Conservation (phyloP, 2,888 invertebrate genomes). For the Dynastes maya region DNA sequence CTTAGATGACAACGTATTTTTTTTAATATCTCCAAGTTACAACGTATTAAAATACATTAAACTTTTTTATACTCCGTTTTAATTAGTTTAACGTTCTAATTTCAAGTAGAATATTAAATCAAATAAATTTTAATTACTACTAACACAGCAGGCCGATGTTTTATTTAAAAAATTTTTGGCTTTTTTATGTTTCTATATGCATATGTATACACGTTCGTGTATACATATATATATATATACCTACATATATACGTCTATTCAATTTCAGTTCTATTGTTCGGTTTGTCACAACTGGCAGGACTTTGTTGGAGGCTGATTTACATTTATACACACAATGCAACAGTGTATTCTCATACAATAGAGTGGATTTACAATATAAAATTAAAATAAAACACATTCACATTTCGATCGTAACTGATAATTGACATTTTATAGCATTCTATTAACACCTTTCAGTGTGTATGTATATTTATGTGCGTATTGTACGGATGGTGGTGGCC, state of each 20-base stretch:
- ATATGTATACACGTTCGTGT: neutral
- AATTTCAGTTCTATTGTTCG: conserved; percentile 27
- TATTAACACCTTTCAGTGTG: conserved; percentile 29
- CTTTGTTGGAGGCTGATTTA: conserved; percentile 27
- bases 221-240: neutral
- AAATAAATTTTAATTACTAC: too few relatives aligned
- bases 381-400: conserved; percentile 32
- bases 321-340: conserved; percentile 26
- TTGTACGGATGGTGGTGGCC: conserved; percentile 5
- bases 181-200: neutral
- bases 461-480: conserved; percentile 20
- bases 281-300: conserved; percentile 22
- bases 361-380: conserved; percentile 26
- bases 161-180: neutral
- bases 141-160: neutral
- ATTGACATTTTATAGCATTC: conserved; percentile 32
- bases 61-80: too few relatives aligned
- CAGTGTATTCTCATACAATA: conserved; percentile 19
- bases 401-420: conserved; percentile 28
- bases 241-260: conserved; percentile 14
- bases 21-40: too few relatives aligned
- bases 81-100: too few relatives aligned
- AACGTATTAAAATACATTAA: too few relatives aligned
- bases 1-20: too few relatives aligned
- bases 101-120: too few relatives aligned